These are phyloP conservation scores for Formica aserva DNA, from an alignment of 2,888 invertebrate genomes.

Conservation along the genomic window DNA sequence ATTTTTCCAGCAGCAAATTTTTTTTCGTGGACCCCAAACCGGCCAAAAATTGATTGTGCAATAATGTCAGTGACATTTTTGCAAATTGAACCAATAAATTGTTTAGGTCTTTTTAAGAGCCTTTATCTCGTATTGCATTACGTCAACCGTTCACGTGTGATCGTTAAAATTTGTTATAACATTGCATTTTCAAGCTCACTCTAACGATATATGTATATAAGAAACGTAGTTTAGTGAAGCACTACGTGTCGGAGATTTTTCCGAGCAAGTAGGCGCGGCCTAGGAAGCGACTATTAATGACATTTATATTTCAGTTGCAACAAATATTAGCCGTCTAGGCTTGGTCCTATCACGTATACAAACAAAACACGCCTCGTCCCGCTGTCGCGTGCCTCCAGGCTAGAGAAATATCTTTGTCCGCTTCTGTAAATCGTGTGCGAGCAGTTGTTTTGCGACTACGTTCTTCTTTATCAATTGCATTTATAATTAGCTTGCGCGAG, in stretches of 20 bases:
- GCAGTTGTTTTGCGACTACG: not conserved
- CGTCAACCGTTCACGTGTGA: not conserved
- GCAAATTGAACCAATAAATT: slow-evolving; percentile 34
- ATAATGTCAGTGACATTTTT: slow-evolving; percentile 1
- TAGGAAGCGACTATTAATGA: slow-evolving; percentile 70
- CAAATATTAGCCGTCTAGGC: slow-evolving; percentile 74
- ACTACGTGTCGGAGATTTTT: not conserved
- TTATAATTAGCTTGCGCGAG: not conserved
- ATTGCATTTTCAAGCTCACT: slow-evolving; percentile 3
- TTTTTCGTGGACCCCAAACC: not conserved
- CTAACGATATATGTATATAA: not conserved
- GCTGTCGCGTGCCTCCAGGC: not conserved
- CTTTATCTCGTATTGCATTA: not conserved
- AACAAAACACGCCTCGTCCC: slow-evolving; percentile 67
- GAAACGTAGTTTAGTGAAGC: not conserved
- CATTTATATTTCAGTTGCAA: slow-evolving; percentile 69
- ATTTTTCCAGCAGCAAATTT: slow-evolving; percentile 14
- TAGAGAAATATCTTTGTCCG: not conserved
- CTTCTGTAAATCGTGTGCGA: not conserved
- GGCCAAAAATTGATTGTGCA: slow-evolving; percentile 2
- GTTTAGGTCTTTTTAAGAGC: not conserved
- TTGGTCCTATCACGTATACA: slow-evolving; percentile 63
- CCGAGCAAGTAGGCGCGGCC: slow-evolving; percentile 43
- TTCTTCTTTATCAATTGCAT: slow-evolving; percentile 27
- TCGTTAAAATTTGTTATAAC: slow-evolving; percentile 36